Evolutionary conservation across 2,113 vertebrate genomes (phyloP).

Genomic region (Lanius collurio): DNA sequence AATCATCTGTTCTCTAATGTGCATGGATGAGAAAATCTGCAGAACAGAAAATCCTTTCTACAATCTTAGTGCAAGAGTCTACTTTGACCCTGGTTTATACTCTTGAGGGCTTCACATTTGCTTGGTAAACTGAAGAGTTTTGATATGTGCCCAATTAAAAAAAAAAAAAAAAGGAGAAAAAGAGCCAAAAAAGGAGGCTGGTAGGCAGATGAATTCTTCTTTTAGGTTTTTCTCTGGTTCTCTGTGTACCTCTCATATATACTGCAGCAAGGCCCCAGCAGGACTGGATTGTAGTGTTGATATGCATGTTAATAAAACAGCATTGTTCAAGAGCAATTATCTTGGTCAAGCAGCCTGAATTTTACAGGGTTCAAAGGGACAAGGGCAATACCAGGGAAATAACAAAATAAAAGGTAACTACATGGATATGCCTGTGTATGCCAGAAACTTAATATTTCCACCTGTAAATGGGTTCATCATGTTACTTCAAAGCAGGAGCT

Average conservation of each 20-base stretch:
- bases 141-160: not conserved
- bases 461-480: not conserved
- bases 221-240: not conserved
- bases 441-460: not conserved
- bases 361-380: not conserved
- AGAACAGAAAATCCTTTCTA: slow-evolving; percentile 8
- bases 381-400: not conserved
- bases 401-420: not conserved
- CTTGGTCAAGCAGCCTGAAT: not conserved
- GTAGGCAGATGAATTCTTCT: not conserved
- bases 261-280: not conserved
- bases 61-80: not conserved
- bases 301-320: not conserved
- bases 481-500: not conserved
- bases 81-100: not conserved
- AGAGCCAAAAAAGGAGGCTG: not conserved
- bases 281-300: not conserved
- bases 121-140: not conserved
- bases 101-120: not conserved
- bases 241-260: not conserved
- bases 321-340: not conserved
- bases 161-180: not conserved
- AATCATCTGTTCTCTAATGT: not conserved
- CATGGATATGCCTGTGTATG: not conserved
- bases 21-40: not conserved